Percentiles rank a stretch among this genome's conserved stretches.
Conservation (phyloP, 2,888 invertebrate genomes). For the Drosophila flavopinicola region DNA sequence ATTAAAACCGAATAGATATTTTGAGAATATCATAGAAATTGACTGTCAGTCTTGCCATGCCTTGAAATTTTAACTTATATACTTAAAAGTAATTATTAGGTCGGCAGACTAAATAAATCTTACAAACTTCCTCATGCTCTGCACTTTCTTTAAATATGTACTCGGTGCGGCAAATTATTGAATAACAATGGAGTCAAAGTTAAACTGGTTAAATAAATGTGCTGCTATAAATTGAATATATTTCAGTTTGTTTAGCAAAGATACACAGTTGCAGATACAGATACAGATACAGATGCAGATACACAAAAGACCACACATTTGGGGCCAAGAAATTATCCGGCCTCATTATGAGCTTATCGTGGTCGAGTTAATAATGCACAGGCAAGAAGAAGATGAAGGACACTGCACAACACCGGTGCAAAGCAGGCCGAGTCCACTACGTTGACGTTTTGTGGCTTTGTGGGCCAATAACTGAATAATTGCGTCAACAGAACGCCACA, state of each 20-base stretch:
- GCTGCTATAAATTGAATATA: slow-evolving; percentile 3
- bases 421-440: slow-evolving; percentile 1
- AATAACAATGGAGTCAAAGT: slow-evolving; percentile 7
- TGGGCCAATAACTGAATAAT: slow-evolving; percentile 75
- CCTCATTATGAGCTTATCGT: slow-evolving; percentile 76
- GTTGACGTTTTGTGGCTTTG: slow-evolving; percentile 70
- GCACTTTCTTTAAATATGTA: neutral
- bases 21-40: too few relatives aligned
- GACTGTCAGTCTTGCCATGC: too few relatives aligned
- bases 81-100: too few relatives aligned
- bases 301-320: slow-evolving; percentile 50
- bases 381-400: slow-evolving; percentile 48
- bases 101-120: too few relatives aligned
- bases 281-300: neutral
- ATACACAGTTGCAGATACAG: slow-evolving; percentile 1
- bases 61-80: too few relatives aligned
- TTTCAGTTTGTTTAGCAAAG: slow-evolving; percentile 9
- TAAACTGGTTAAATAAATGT: slow-evolving; percentile 6
- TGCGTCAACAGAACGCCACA: slow-evolving; percentile 44
- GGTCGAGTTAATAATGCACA: slow-evolving; percentile 79
- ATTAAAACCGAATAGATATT: too few relatives aligned
- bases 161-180: neutral
- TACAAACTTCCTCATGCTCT: too few relatives aligned
- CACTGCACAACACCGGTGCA: slow-evolving; percentile 27
- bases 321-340: slow-evolving; percentile 43